These are phyloP conservation scores for Girardinus metallicus DNA, from an alignment of 2,797 vertebrate genomes.

Conservation along the genomic window DNA sequence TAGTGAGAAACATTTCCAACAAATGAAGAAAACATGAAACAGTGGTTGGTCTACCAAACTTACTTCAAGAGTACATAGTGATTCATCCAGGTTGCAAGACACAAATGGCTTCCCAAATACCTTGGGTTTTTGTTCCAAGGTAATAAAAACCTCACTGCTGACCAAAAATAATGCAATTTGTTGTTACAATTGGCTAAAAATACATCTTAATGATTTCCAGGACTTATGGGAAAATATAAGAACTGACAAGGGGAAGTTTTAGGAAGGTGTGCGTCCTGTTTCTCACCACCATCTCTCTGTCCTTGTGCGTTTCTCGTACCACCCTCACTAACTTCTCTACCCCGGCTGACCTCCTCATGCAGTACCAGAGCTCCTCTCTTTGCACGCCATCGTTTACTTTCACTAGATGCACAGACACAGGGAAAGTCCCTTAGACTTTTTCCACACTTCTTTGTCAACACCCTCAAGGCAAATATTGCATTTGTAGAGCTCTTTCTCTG, in stretches of 20 bases:
- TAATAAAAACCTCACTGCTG: neutral
- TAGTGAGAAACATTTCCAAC: neutral
- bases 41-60: neutral
- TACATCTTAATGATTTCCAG: neutral
- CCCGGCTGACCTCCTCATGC: neutral
- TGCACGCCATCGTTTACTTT: neutral
- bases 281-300: neutral
- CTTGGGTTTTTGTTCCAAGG: neutral
- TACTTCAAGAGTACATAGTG: neutral
- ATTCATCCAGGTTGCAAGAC: neutral
- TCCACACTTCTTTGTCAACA: neutral
- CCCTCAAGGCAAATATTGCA: neutral
- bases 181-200: neutral
- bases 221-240: neutral
- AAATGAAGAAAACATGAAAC: neutral
- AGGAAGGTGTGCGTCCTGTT: neutral
- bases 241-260: neutral
- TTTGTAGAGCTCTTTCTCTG: neutral
- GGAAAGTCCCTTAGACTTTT: neutral
- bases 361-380: neutral
- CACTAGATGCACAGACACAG: neutral
- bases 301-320: neutral
- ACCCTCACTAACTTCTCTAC: neutral
- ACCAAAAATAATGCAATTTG: neutral
- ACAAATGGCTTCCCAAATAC: neutral